Evolutionary conservation across 2,888 invertebrate genomes (phyloP).

Genomic region (Dioctria linearis): DNA sequence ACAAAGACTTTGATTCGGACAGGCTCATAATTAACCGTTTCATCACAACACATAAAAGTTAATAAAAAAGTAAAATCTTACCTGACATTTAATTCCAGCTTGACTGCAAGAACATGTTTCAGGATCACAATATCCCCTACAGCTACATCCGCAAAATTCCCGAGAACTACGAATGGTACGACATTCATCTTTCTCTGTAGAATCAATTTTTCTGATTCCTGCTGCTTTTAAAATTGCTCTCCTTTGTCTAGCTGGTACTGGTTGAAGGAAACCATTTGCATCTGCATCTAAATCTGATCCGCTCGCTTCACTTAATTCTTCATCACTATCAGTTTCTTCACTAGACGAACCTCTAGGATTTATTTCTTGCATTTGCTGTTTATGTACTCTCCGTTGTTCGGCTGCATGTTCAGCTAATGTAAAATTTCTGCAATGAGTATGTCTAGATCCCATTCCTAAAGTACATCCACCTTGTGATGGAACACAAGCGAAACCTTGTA

Average conservation of each 20-base stretch:
- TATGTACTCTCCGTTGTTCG: conserved; percentile 89
- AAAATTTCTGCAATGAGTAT: conserved; percentile 81
- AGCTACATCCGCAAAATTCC: conserved; percentile 94
- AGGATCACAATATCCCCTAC: conserved; percentile 94
- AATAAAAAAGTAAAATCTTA: conserved; percentile 61
- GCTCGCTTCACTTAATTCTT: conserved; percentile 84
- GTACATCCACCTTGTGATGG: conserved; percentile 94
- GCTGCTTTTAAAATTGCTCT: conserved; percentile 90
- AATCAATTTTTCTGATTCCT: conserved; percentile 94
- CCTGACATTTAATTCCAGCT: conserved; percentile 96
- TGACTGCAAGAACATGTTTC: conserved; percentile 95
- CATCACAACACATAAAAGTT: too few relatives aligned
- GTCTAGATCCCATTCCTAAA: conserved; percentile 89
- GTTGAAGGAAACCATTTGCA: conserved; percentile 91
- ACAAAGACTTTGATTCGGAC: too few relatives aligned
- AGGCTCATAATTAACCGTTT: too few relatives aligned
- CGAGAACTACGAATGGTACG: conserved; percentile 91
- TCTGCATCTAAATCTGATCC: conserved; percentile 91
- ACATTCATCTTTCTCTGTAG: conserved; percentile 94
- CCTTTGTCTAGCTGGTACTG: conserved; percentile 92
- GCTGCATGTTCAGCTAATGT: conserved; percentile 90
- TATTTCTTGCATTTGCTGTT: conserved; percentile 79
- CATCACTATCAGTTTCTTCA: conserved; percentile 89
- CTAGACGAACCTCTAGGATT: conserved; percentile 75
- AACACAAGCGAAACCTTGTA: conserved; percentile 93